Evolutionary conservation across 2,113 vertebrate genomes (phyloP).

Genomic region (Anarhynchus alexandrinus): DNA sequence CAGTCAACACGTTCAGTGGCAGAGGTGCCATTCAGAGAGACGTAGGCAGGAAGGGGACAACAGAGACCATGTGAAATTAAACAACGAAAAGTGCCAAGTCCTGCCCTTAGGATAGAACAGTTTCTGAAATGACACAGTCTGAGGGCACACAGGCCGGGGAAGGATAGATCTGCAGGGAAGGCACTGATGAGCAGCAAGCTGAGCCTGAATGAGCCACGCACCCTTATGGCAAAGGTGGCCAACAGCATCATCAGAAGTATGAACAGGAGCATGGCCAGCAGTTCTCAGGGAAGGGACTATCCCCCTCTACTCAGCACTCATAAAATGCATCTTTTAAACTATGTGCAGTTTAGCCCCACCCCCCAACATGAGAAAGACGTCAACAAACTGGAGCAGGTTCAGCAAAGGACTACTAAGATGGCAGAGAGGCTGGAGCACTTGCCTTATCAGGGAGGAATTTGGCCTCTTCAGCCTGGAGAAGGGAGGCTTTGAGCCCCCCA

Average conservation of each 20-base stretch:
- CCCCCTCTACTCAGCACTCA: neutral
- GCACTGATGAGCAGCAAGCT: neutral
- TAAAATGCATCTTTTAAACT: neutral
- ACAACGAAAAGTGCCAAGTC: neutral
- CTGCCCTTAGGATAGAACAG: neutral
- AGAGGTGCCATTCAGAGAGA: neutral
- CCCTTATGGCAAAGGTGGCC: neutral
- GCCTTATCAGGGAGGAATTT: neutral
- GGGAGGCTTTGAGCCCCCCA: neutral
- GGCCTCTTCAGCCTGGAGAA: neutral
- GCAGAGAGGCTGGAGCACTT: neutral
- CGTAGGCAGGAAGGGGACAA: neutral
- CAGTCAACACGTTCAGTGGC: neutral
- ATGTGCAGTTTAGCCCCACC: neutral
- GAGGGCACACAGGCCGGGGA: rapidly evolving
- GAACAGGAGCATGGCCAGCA: neutral
- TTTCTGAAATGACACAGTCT: neutral
- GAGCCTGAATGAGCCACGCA: rapidly evolving
- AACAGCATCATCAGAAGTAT: neutral
- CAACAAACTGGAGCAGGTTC: neutral
- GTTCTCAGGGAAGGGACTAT: neutral
- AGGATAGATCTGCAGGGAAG: neutral
- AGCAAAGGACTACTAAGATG: neutral
- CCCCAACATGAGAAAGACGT: neutral
- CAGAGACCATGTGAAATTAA: neutral